Evolutionary conservation across 2,888 invertebrate genomes (phyloP), one percentile per base, ranked within the genome.

Genomic region (Sicus ferrugineus): DNA sequence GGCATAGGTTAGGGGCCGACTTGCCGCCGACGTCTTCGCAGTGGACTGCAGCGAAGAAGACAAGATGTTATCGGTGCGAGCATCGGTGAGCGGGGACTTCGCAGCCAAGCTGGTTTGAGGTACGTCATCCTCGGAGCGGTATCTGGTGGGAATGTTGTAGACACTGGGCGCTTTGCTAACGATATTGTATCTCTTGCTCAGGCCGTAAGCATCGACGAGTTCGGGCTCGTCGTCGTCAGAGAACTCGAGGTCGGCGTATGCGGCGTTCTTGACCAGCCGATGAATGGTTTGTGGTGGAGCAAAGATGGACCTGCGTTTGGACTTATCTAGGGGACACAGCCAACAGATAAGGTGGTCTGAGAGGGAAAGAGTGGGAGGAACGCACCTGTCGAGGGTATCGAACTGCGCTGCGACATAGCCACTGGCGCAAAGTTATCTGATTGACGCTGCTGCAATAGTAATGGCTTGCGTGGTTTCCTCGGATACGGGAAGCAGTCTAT

Each of bases 191-290:
- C 70, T 31, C 4, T 42, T 21, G 38, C 46, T n/a, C 34, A 50
- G 1, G 59, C 34, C 21, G 30, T 72, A 73, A 23, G 70, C 73
- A 56, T 72, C 72, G 5, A 70, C 28, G 46, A 76, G 21, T 52
- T 71, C 62, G 1, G 74, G 74, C 59, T 83, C 83, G 7, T 84
- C 84, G 16, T 83, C 80, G 69, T 85, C 85, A 4, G 83, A 84
- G 28, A 82, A 78, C 70, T 85, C 84, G 26, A 83, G 71, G 21
- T 73, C 73, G 62, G 77, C 75, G 67, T 71, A 74, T 34, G 76
- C 63, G 31, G 75, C 73, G 58, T 78, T 78, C 34, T 74, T 76
- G 5, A 77, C 73, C 34, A 76, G 64, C 48, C 75, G 77, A 26
- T 76, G 77, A 0, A 77, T 77, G 3, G 75, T 75, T 38, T 74